phyloP scores from a whole-genome alignment of 1,140 invertebrate species.

The Bombus waltoni region DNA sequence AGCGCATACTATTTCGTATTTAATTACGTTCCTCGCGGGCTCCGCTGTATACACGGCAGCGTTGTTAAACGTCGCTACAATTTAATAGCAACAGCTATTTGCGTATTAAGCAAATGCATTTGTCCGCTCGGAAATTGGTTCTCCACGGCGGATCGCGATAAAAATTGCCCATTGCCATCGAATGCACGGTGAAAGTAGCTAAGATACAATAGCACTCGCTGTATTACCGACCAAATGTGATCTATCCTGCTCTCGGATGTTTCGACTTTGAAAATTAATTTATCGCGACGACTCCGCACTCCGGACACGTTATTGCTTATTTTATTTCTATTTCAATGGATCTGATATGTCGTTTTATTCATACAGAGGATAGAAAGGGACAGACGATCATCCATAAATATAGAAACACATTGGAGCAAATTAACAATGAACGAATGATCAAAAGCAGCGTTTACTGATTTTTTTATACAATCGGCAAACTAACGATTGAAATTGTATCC shows the following conservation, averaged over 20 bases:
- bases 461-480: no score
- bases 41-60: conserved; percentile 11
- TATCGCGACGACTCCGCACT: not conserved
- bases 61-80: conserved; percentile 46
- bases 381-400: no score
- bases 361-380: not conserved
- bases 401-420: no score
- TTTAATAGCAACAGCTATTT: conserved; percentile 46
- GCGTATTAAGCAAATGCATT: conserved; percentile 26
- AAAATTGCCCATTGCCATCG: not conserved
- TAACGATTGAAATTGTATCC: no score
- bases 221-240: not conserved
- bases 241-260: not conserved
- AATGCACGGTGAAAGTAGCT: not conserved
- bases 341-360: not conserved
- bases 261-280: not conserved
- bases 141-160: not conserved
- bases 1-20: conserved; percentile 53
- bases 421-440: not conserved
- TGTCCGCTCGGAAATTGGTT: not conserved
- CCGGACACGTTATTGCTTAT: no score
- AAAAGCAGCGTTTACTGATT: no score
- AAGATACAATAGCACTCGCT: not conserved
- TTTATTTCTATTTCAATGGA: no score
- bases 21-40: conserved; percentile 49